Percentiles rank a stretch among this genome's conserved stretches.
Conservation (phyloP, 2,113 vertebrate genomes). For the Lycocorax pyrrhopterus region DNA sequence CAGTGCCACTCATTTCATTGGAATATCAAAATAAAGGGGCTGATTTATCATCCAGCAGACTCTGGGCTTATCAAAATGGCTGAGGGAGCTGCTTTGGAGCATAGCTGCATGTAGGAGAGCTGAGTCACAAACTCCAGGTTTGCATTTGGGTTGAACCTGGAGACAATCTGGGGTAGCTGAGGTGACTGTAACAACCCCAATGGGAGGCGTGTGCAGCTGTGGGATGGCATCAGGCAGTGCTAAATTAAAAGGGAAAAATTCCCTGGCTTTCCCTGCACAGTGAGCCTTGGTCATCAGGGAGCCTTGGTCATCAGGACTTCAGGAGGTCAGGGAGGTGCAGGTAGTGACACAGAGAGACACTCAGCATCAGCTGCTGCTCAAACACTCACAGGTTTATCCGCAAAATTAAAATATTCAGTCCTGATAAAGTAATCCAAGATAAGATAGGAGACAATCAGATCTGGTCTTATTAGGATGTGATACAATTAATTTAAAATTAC, state of each 20-base stretch:
- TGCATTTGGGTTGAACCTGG: neutral
- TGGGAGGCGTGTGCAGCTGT: fast-evolving
- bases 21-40: neutral
- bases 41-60: neutral
- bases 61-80: neutral
- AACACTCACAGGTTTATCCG: neutral
- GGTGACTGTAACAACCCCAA: neutral
- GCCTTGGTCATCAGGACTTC: neutral
- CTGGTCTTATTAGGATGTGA: conserved; percentile 20
- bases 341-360: neutral
- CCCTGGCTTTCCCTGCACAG: neutral
- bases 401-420: neutral
- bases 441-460: conserved; percentile 7
- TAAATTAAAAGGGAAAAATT: neutral
- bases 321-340: neutral
- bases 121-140: neutral
- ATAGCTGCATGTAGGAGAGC: neutral
- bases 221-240: neutral
- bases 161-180: neutral
- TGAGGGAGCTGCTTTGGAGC: neutral
- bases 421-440: conserved; percentile 10
- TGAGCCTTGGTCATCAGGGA: neutral
- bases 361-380: neutral
- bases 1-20: neutral
- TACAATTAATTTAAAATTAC: conserved; percentile 63